Evolutionary conservation across 2,797 vertebrate species (phyloP), one percentile per base, ranked within the genome.

Genomic region (Euphonia xanthogaster): DNA sequence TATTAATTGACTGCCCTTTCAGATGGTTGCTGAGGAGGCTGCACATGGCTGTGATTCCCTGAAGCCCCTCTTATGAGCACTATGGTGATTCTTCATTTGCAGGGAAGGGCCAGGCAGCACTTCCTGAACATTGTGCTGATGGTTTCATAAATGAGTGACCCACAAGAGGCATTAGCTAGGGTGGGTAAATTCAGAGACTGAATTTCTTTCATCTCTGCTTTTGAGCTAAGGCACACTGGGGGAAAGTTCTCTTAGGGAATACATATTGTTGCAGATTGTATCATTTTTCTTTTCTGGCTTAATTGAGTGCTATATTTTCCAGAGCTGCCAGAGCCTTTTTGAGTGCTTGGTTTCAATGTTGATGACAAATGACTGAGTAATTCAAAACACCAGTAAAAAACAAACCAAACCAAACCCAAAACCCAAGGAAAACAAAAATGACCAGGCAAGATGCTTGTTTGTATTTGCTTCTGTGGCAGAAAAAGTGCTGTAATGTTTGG

Each of bases 301-400:
- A 88, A 93, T 79, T 82, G 82, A 91, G 68, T 72, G 70, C 54
- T 88, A 0, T 58, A 16, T 93, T 91, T 96, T 90, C 44, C 39
- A 81, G 89, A 73, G 51, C 66, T 95, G 76, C 76, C 55, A 88
- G 58, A 23, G 30, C 78, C 47, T 90, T 50, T 89, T 63, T 31
- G 68, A 92, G 71, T 74, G 30, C 68, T 77, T 7, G 1, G 14
- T 89, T 95, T 93, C 68, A 54, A 0, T 72, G 53, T 33, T 66
- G 66, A 84, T 96, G 78, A 84, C 62, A 88, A 93, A 80, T 66
- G 33, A 50, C 61, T 70, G 77, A 80, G 27, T 90, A 83, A 93
- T 95, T 93, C 58, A 70, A 85, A 95, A 72, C 62, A 78, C 28
- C 42, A 90, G 37, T 83, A 50, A 81, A 79, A 93, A 85, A 12